A percentile compares a stretch with the other conserved stretches of the same genome.
These are phyloP conservation scores for Campoplex capitator DNA, from an alignment of 2,888 invertebrate species.

Conservation along the genomic window DNA sequence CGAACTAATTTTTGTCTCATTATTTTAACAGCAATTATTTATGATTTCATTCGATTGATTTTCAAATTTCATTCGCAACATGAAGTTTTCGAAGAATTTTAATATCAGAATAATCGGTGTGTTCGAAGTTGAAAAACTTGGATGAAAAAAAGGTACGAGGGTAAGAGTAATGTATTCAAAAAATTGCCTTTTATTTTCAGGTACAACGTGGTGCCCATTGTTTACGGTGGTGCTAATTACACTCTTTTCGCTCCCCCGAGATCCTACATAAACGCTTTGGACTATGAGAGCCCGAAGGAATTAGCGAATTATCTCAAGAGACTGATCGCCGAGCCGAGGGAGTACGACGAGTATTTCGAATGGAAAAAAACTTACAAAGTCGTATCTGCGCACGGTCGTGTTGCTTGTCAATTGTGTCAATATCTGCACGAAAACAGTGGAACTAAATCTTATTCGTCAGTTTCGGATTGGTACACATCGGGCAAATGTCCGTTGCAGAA, in stretches of 20 bases:
- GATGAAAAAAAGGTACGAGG: too few species aligned
- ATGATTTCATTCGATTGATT: background rate
- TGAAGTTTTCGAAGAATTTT: too few species aligned
- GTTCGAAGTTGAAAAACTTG: too few species aligned
- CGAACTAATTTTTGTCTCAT: background rate
- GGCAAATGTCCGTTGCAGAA: constrained; percentile 76
- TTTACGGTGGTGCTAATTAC: constrained; percentile 90
- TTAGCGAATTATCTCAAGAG: constrained; percentile 87
- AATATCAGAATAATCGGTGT: too few species aligned
- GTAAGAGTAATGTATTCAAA: too few species aligned
- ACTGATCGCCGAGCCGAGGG: constrained; percentile 85
- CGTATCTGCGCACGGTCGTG: constrained; percentile 84
- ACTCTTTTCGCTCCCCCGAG: constrained; percentile 86
- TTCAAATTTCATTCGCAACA: too few species aligned
- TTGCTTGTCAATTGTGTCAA: constrained; percentile 87
- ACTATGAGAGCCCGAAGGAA: constrained; percentile 86
- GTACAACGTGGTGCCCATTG: constrained; percentile 87
- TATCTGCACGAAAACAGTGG: constrained; percentile 82
- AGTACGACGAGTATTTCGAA: constrained; percentile 88
- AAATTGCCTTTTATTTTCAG: constrained; percentile 70
- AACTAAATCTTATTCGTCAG: constrained; percentile 65
- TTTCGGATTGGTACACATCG: constrained; percentile 75
- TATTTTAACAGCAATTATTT: background rate
- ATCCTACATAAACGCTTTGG: constrained; percentile 89
- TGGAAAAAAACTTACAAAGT: constrained; percentile 88